phyloP scores from a whole-genome alignment of 2,113 vertebrate species.

The Nothobranchius furzeri region DNA sequence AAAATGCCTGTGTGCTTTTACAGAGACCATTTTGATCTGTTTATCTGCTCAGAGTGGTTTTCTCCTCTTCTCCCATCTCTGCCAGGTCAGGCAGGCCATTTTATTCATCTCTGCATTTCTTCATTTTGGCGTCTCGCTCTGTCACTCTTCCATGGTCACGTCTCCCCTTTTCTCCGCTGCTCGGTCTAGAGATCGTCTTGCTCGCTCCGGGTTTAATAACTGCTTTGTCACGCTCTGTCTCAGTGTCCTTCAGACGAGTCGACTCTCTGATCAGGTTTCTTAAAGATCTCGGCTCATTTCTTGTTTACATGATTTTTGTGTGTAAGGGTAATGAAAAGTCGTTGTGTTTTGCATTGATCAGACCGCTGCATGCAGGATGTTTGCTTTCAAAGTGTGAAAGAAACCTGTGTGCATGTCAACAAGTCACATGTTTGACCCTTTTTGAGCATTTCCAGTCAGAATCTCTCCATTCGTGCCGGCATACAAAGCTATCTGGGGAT shows the following conservation, averaged over 20 bases:
- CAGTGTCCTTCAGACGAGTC: constrained; percentile 69
- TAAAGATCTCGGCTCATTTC: constrained; percentile 48
- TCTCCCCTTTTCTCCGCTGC: constrained; percentile 47
- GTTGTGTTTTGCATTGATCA: constrained; percentile 3
- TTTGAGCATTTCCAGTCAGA: background rate
- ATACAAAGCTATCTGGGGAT: too few species aligned
- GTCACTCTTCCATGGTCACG: constrained; percentile 62
- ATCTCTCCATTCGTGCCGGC: background rate
- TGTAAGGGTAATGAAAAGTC: constrained; percentile 12
- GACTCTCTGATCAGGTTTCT: constrained; percentile 53
- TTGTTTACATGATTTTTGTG: constrained; percentile 55
- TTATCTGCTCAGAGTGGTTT: constrained; percentile 35
- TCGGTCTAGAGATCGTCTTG: constrained; percentile 59
- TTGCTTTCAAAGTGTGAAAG: constrained; percentile 10
- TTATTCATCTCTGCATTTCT: constrained; percentile 65
- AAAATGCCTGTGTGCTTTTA: background rate
- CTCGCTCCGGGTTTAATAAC: constrained; percentile 64
- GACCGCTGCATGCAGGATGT: constrained; percentile 6
- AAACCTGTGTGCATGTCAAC: background rate
- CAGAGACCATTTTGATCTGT: constrained; percentile 16
- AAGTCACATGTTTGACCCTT: background rate
- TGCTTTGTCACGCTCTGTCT: constrained; percentile 67
- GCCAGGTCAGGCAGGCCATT: constrained; percentile 39
- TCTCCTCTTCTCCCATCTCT: constrained; percentile 22
- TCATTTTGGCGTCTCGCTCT: constrained; percentile 60